Evolutionary conservation across 2,797 vertebrate genomes (phyloP).

Genomic region (Aselliscus stoliczkanus): DNA sequence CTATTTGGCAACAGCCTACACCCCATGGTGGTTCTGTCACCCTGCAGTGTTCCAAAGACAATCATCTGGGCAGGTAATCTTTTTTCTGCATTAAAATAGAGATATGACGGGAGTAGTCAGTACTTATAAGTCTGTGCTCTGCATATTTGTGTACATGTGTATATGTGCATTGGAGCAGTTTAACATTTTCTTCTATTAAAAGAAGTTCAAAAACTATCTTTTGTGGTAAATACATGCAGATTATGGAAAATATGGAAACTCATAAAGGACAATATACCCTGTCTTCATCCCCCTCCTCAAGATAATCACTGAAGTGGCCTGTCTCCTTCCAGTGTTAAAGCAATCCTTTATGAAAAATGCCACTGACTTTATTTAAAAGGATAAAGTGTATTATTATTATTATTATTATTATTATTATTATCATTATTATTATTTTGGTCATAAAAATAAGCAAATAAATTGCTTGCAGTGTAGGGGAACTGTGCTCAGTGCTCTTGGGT

Average conservation of each 20-base stretch:
- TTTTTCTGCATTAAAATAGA: background rate
- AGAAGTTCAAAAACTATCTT: background rate
- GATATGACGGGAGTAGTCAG: too few relatives aligned
- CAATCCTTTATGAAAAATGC: background rate
- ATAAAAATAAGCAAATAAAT: background rate
- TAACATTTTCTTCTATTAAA: background rate
- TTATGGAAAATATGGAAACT: background rate
- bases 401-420: background rate
- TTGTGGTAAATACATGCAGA: background rate
- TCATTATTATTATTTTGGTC: background rate
- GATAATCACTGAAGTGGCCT: background rate
- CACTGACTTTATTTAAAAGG: background rate
- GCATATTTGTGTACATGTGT: background rate
- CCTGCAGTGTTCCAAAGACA: background rate
- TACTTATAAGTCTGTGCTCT: accelerated
- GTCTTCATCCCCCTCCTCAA: background rate
- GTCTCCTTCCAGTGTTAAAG: background rate
- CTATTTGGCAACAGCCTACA: background rate
- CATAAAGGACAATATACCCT: background rate
- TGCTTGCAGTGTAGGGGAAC: background rate
- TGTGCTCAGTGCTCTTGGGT: background rate
- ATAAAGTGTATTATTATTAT: background rate
- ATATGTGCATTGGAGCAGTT: background rate
- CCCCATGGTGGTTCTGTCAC: background rate
- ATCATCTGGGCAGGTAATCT: background rate